Evolutionary conservation across 2,888 invertebrate species (phyloP).

Genomic region (Lydus trimaculatus): DNA sequence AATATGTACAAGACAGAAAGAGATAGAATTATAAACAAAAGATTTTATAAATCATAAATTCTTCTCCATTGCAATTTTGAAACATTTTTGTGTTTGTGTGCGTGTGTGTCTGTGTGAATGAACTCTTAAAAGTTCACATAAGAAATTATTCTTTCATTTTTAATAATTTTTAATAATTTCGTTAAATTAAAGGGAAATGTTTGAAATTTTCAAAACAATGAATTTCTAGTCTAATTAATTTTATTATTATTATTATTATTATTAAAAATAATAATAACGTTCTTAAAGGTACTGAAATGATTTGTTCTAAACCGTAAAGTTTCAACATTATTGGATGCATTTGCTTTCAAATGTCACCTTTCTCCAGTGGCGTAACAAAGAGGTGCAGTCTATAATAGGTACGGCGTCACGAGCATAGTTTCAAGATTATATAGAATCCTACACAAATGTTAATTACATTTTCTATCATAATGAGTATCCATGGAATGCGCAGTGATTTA

Average conservation of each 20-base stretch:
- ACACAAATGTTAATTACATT: too few relatives aligned
- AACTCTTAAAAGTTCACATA: conserved; percentile 5
- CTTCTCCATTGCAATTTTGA: not conserved
- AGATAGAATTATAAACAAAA: not conserved
- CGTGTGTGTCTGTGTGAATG: not conserved
- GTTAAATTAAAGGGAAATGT: not conserved
- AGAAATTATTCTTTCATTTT: not conserved
- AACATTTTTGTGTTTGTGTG: not conserved
- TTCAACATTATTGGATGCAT: not conserved
- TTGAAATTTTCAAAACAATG: not conserved
- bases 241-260: not conserved
- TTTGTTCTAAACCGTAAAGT: not conserved
- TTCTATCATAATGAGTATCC: too few relatives aligned
- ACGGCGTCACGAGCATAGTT: too few relatives aligned
- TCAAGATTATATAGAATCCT: too few relatives aligned
- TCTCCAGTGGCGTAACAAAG: not conserved
- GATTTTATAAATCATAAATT: not conserved
- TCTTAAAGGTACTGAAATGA: not conserved
- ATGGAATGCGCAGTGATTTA: too few relatives aligned
- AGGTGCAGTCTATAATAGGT: too few relatives aligned
- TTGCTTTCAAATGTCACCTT: not conserved
- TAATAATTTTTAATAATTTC: too few relatives aligned
- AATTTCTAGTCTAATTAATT: conserved; percentile 5
- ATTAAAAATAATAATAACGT: not conserved
- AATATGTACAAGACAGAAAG: not conserved